These are phyloP conservation scores for Neostethus bicornis DNA, from an alignment of 2,797 vertebrate species.

Conservation along the genomic window DNA sequence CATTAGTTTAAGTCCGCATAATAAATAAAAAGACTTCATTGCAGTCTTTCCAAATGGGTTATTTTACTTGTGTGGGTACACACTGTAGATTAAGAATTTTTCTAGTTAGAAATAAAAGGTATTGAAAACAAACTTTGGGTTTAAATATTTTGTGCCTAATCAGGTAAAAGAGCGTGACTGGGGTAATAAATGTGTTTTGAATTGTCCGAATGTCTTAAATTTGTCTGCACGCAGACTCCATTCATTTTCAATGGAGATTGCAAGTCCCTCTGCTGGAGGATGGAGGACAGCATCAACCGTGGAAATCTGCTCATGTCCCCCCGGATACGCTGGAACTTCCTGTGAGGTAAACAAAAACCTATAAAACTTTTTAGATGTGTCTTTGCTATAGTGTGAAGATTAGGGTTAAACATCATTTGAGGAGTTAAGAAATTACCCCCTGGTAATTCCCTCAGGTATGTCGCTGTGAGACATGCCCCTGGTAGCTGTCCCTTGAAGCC, in stretches of 20 bases:
- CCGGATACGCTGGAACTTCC: conserved; percentile 88
- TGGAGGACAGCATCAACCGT: conserved; percentile 80
- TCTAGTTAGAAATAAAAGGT: conserved; percentile 4
- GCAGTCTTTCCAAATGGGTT: background rate
- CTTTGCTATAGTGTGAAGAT: too few relatives aligned
- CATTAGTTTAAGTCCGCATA: background rate
- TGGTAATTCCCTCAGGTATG: too few relatives aligned
- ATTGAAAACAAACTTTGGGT: conserved; percentile 14
- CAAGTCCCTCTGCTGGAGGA: conserved; percentile 55
- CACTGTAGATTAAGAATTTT: conserved; percentile 2
- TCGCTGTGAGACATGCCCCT: too few relatives aligned
- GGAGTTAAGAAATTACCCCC: too few relatives aligned
- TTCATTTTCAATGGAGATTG: conserved; percentile 68
- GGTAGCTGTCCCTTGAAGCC: too few relatives aligned
- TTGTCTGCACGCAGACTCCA: conserved; percentile 56
- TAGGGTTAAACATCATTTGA: too few relatives aligned
- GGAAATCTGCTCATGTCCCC: conserved; percentile 90
- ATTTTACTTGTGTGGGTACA: conserved; percentile 13
- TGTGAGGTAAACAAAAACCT: conserved; percentile 86
- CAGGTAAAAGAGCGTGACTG: conserved; percentile 13
- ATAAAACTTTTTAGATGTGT: background rate
- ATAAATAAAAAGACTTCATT: conserved; percentile 1
- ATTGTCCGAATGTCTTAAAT: conserved; percentile 1
- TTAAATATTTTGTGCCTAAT: conserved; percentile 12
- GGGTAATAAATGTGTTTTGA: conserved; percentile 1